A percentile compares a stretch with the other conserved stretches of the same genome.
Conservation (phyloP, 2,113 vertebrate species). For the Myocastor coypus region DNA sequence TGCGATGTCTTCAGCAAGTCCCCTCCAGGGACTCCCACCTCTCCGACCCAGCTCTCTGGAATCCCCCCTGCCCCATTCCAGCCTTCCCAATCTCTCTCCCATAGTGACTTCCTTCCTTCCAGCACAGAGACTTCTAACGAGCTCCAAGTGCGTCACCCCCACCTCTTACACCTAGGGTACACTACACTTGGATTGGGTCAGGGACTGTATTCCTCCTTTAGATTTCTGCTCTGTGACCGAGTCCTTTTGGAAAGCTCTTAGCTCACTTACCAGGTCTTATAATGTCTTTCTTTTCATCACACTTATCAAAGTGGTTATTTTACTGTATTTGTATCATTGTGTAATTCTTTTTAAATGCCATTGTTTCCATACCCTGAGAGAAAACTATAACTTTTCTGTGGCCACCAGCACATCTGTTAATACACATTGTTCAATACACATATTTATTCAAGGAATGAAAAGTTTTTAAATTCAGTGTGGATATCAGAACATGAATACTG, state of each 20-base stretch:
- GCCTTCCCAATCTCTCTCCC: neutral
- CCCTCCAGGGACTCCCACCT: neutral
- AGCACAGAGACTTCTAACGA: neutral
- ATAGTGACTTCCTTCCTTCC: neutral
- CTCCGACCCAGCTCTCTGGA: neutral
- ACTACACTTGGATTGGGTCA: neutral
- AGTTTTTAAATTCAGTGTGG: neutral
- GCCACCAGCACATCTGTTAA: neutral
- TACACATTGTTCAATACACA: neutral
- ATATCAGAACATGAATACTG: neutral
- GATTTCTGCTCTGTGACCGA: neutral
- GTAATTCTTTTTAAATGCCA: neutral
- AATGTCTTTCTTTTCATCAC: neutral
- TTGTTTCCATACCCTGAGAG: neutral
- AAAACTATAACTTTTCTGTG: neutral
- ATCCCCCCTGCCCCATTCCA: neutral
- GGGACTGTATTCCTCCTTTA: neutral
- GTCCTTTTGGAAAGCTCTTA: neutral
- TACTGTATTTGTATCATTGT: neutral
- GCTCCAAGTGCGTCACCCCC: neutral
- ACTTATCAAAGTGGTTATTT: constrained; percentile 11
- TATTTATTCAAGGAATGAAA: constrained; percentile 27
- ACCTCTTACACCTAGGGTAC: rapidly evolving
- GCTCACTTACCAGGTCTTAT: neutral
- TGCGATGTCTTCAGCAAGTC: neutral